Conservation (phyloP, 2,888 invertebrate species). For the Steinernema hermaphroditum region DNA sequence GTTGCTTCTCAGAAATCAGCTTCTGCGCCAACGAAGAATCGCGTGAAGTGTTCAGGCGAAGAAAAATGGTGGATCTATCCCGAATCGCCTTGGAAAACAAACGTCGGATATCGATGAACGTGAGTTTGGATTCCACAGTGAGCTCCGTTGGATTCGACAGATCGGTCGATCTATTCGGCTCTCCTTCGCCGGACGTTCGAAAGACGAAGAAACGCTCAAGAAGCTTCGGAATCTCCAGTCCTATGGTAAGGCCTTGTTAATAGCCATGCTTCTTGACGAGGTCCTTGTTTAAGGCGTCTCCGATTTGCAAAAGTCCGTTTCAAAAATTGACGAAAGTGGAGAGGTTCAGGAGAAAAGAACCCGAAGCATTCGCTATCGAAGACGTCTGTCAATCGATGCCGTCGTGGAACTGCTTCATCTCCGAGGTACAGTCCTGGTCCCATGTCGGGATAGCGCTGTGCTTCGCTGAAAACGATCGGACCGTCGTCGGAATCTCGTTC, state of each 20-base stretch:
- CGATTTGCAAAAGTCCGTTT: not conserved
- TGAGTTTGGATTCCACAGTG: not conserved
- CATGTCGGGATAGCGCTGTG: not conserved
- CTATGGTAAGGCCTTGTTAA: not conserved
- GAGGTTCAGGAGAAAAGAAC: not conserved
- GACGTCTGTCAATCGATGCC: not conserved
- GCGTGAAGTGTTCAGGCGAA: not conserved
- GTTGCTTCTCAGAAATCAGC: not conserved
- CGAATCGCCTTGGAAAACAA: constrained; percentile 4
- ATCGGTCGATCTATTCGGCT: not conserved
- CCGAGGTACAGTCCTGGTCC: not conserved
- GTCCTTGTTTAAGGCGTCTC: not conserved
- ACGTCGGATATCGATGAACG: not conserved
- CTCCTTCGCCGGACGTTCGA: not conserved
- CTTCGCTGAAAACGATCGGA: not conserved
- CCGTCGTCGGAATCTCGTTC: not conserved
- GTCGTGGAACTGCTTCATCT: not conserved
- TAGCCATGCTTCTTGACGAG: not conserved
- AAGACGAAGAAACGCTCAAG: not conserved
- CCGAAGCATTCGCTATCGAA: not conserved
- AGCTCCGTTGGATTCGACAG: not conserved
- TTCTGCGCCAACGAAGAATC: not conserved
- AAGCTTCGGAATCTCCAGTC: not conserved
- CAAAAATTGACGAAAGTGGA: not conserved
- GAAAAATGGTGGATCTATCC: not conserved